phyloP scores from a whole-genome alignment of 2,797 vertebrate genomes.

The Parotocinclus haroldoi region DNA sequence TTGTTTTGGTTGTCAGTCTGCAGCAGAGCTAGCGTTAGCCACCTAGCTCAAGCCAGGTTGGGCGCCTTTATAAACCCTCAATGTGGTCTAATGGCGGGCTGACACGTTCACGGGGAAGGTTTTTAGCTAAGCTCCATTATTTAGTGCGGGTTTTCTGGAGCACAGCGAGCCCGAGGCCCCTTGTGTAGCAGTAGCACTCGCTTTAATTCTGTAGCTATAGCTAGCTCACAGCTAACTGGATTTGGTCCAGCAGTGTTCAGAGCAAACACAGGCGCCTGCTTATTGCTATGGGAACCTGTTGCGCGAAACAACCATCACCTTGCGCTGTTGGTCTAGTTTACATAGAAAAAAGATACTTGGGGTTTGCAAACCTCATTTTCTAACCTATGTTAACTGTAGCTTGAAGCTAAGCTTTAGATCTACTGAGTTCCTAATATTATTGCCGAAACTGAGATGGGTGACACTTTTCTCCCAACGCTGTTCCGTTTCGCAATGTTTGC shows the following conservation, averaged over 20 bases:
- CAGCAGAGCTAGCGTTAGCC: slow-evolving; percentile 41
- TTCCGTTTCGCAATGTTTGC: too few species aligned
- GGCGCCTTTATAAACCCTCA: not conserved
- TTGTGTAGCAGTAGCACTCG: slow-evolving; percentile 4
- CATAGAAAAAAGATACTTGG: too few species aligned
- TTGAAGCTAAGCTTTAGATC: too few species aligned
- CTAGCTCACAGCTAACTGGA: slow-evolving; percentile 25
- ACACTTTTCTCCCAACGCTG: too few species aligned
- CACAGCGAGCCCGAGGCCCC: slow-evolving; percentile 2
- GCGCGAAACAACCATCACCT: not conserved
- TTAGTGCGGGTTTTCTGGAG: slow-evolving; percentile 15
- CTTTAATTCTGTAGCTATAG: slow-evolving; percentile 43
- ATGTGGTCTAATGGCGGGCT: too few species aligned
- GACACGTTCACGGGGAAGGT: not conserved
- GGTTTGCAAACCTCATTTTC: too few species aligned
- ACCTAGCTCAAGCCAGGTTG: not conserved
- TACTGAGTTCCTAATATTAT: too few species aligned
- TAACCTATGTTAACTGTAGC: too few species aligned
- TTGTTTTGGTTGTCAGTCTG: slow-evolving; percentile 75
- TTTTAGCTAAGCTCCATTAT: not conserved
- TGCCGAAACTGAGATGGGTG: too few species aligned
- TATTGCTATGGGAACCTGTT: slow-evolving; percentile 13
- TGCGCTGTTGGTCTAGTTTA: not conserved
- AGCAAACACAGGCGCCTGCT: slow-evolving; percentile 13
- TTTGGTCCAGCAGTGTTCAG: slow-evolving; percentile 22